Conservation (phyloP, 2,113 vertebrate genomes). For the Gnathonemus longibarbis region DNA sequence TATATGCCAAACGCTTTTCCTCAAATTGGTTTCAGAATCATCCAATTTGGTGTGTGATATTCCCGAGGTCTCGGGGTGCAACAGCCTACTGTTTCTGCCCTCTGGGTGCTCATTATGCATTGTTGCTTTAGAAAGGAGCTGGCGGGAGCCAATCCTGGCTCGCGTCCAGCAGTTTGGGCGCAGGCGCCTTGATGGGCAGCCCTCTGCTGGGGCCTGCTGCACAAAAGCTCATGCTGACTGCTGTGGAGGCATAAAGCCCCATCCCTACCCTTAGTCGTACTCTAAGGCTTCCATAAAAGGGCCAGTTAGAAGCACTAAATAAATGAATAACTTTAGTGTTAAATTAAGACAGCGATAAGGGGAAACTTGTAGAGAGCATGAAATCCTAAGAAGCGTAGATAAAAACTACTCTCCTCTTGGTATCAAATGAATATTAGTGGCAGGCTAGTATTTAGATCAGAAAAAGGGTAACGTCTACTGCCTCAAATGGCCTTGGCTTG, state of each 20-base stretch:
- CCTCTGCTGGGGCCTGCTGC: not conserved
- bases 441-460: not conserved
- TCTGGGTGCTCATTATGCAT: slow-evolving; percentile 10
- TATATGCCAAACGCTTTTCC: not conserved
- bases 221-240: not conserved
- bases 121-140: slow-evolving; percentile 15
- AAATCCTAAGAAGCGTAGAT: not conserved
- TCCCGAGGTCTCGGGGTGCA: not conserved
- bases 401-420: not conserved
- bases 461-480: not conserved
- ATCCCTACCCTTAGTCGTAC: not conserved
- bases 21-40: slow-evolving; percentile 10
- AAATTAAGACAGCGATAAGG: not conserved
- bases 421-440: not conserved
- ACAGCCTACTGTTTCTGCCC: slow-evolving; percentile 8
- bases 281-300: not conserved
- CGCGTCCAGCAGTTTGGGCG: slow-evolving; percentile 1
- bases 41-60: slow-evolving; percentile 13
- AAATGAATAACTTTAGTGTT: not conserved
- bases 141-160: slow-evolving; percentile 17
- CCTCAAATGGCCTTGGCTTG: not conserved
- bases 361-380: not conserved
- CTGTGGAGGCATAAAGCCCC: not conserved
- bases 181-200: not conserved
- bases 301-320: not conserved